Base-by-base conservation (phyloP, 1,140 invertebrate genomes). In the Nixonia krombeini region DNA sequence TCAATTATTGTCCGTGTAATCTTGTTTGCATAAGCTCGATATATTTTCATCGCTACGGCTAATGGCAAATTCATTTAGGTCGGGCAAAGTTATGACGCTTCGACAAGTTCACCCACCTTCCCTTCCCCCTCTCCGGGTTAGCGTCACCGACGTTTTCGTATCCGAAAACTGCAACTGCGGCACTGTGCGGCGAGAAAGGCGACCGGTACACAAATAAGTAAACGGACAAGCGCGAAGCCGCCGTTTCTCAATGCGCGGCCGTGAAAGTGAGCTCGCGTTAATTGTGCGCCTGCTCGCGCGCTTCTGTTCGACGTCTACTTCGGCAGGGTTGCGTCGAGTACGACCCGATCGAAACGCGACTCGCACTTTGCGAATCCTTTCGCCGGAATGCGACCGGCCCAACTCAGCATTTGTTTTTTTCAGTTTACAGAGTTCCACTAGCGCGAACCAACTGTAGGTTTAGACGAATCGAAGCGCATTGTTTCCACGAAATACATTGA, bases 81-180 rank as follows among this genome's bases (percentile, higher is more conserved):
- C 59, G 63, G 66, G 64, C 66, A 59, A 70, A 70, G 66, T 70
- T 70, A 70, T 64, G 66, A 70, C 66, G 59, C 66, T 59, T 70
- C 56, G 66, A 64, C 66, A 70, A 70, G 50, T 56, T 64, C 50
- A 46, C 55, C 58, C 47, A 38, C 47, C 50, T 50, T 25, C 21
- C 52, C 50, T 52, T 58, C 58, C 47, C 45, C 47, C 50, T 50
- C 25, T 26, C 52, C 29, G 35, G 16, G 23, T 21, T 21, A 12
- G 40, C 44, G 42, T 62, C 66, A 53, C 38, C 47, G 56, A 64
- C 66, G 64, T 70, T 56, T 69, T 69, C 55, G 59, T 62, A 38
- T 44, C 28, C 44, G 45, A 42, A 59, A 71, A 66, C 49, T 28
- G 45, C 49, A 73, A 42, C 66, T 63, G 58, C 38, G n/a, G n/a